Percentiles rank a stretch among this genome's conserved stretches.
phyloP scores from a whole-genome alignment of 2,888 invertebrate genomes.

The Drosophila mayaguana region DNA sequence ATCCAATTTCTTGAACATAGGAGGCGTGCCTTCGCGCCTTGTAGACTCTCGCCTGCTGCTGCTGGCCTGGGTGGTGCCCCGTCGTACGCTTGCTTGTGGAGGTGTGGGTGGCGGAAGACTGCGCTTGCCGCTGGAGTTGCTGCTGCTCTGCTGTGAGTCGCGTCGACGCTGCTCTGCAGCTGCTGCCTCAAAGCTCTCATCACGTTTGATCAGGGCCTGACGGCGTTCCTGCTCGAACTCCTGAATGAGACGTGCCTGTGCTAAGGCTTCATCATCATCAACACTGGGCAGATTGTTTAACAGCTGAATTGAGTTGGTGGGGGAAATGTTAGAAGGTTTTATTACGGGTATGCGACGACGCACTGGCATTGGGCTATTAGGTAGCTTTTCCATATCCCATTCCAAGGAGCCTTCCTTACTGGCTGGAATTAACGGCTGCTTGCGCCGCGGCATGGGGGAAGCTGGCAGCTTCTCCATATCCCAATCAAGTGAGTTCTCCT shows the following conservation, averaged over 20 bases:
- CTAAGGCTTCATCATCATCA: slow-evolving; percentile 51
- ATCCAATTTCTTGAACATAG: slow-evolving; percentile 77
- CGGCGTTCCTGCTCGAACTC: slow-evolving; percentile 83
- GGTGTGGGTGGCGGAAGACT: slow-evolving; percentile 67
- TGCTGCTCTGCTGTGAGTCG: slow-evolving; percentile 60
- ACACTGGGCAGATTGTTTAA: slow-evolving; percentile 67
- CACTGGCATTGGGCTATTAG: slow-evolving; percentile 78
- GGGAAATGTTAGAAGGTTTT: slow-evolving; percentile 51
- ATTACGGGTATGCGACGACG: slow-evolving; percentile 48
- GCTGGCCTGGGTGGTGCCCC: slow-evolving; percentile 67
- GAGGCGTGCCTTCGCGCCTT: slow-evolving; percentile 70
- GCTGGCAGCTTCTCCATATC: slow-evolving; percentile 71
- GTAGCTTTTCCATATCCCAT: slow-evolving; percentile 82
- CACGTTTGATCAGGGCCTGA: slow-evolving; percentile 81
- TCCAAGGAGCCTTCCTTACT: slow-evolving; percentile 70
- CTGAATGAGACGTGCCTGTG: slow-evolving; percentile 76
- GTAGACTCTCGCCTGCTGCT: slow-evolving; percentile 49
- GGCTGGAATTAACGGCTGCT: slow-evolving; percentile 19
- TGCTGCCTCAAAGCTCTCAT: slow-evolving; percentile 76
- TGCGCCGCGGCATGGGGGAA: slow-evolving; percentile 79
- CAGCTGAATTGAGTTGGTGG: slow-evolving; percentile 66
- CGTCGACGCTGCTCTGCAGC: slow-evolving; percentile 60
- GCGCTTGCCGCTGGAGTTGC: slow-evolving; percentile 63
- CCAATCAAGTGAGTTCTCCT: slow-evolving; percentile 72
- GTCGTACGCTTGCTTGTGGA: slow-evolving; percentile 24